Conservation (phyloP, 2,113 vertebrate genomes). For the Potamarius usumacintae region DNA sequence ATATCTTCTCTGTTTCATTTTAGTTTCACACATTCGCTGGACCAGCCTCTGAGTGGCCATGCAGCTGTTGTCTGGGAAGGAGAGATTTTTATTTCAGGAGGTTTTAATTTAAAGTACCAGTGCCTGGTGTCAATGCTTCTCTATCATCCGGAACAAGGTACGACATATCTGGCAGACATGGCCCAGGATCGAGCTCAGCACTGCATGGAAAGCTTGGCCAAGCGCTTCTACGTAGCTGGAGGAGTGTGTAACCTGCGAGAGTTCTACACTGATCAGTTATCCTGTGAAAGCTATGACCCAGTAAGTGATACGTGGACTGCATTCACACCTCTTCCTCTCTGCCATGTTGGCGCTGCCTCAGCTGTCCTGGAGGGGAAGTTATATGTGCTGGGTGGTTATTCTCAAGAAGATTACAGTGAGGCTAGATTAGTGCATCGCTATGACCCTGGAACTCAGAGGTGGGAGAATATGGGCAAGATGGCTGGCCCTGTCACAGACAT, state of each 20-base stretch:
- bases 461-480: constrained; percentile 71
- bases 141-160: constrained; percentile 71
- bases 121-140: constrained; percentile 68
- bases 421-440: constrained; percentile 69
- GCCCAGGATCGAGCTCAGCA: constrained; percentile 68
- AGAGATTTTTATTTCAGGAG: constrained; percentile 72
- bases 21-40: constrained; percentile 66
- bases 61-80: constrained; percentile 55
- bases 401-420: constrained; percentile 72
- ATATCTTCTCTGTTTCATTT: neutral
- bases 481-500: constrained; percentile 71
- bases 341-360: constrained; percentile 71
- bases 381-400: constrained; percentile 74
- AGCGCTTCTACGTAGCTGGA: constrained; percentile 66
- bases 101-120: constrained; percentile 68
- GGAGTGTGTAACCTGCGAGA: constrained; percentile 68
- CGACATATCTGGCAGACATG: constrained; percentile 67
- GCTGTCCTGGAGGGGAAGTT: constrained; percentile 70
- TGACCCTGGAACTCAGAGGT: constrained; percentile 59
- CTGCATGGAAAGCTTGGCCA: constrained; percentile 70
- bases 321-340: constrained; percentile 57
- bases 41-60: constrained; percentile 70
- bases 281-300: constrained; percentile 70
- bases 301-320: constrained; percentile 61
- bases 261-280: constrained; percentile 69